Base-by-base conservation (phyloP, 2,113 vertebrate species). In the Sinocyclocheilus anophthalmus region DNA sequence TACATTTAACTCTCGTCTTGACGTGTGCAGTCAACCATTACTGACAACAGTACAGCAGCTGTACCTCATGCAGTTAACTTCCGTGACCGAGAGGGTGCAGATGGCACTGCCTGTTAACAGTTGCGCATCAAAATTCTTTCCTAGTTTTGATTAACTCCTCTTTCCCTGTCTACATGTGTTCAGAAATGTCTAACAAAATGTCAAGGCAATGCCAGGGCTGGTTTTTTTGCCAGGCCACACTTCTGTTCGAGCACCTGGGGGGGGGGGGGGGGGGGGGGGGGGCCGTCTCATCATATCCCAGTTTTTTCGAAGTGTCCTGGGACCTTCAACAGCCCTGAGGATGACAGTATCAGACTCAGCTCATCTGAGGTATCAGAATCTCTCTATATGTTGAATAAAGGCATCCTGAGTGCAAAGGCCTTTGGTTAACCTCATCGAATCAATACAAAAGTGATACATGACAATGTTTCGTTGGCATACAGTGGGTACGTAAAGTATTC, bases 121-220 rank as follows among this genome's bases (percentile, higher is more conserved):
- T 94, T 93, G 87, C 72, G 73, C 84, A 67, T 91, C 86, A 88
- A 86, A 86, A 88, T 88, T 89, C 86, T 88, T 76, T 48, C 87
- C 81, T 67, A 82, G 75, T 85, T 90, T 82, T 90, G 90, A 92
- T 91, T 83, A 92, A 91, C 86, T 88, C 88, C 81, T 89, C 90
- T 85, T 85, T 84, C 87, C 79, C 82, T 80, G 88, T 92, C 92
- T 92, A 93, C 90, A 91, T 77, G 89, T 83, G 89, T 92, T 85
- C 88, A 89, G 85, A 94, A 95, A 95, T 95, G 95, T 93, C 95
- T n/a, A 92, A 84, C 86, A 94, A 94, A 94, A 95, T 95, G 93
- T 94, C 93, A 67, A 85, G 87, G 67, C 94, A 94, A 95, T 94
- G 95, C 93, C 95, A 93, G 92, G 92, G 79, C 91, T 88, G 67